These are phyloP conservation scores for Varecia variegata DNA, from an alignment of 2,797 vertebrate species.

Conservation along the genomic window DNA sequence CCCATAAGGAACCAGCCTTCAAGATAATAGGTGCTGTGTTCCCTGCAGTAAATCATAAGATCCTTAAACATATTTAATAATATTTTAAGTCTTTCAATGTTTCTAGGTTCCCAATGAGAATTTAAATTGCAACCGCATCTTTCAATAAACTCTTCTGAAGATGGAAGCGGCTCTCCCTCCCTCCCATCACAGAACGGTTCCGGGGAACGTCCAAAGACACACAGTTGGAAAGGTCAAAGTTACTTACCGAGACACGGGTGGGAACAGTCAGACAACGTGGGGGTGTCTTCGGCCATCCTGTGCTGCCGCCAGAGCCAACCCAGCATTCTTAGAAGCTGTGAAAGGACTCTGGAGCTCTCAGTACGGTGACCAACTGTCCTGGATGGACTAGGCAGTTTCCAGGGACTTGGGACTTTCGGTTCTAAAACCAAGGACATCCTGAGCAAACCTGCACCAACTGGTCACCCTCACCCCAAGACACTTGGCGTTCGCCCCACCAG, in stretches of 20 bases:
- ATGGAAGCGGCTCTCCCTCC: background rate
- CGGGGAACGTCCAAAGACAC: background rate
- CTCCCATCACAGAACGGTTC: background rate
- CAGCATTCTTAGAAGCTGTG: background rate
- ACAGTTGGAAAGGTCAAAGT: background rate
- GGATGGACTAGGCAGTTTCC: background rate
- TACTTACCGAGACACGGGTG: background rate
- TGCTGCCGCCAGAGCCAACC: background rate
- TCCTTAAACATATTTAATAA: background rate
- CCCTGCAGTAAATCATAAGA: background rate
- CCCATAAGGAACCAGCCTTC: conserved; percentile 10
- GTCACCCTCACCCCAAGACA: background rate
- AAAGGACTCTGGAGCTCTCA: too few species aligned
- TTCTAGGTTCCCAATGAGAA: conserved; percentile 18
- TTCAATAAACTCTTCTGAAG: background rate
- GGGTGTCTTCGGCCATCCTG: background rate
- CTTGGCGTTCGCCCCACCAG: background rate
- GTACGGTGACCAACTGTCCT: background rate
- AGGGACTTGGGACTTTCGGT: background rate
- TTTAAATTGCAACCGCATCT: background rate
- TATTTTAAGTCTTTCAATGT: background rate
- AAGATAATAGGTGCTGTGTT: background rate
- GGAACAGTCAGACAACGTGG: background rate
- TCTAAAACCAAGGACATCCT: background rate
- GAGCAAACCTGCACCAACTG: background rate